Conservation (phyloP, 2,888 invertebrate species). For the Thumatha senex region DNA sequence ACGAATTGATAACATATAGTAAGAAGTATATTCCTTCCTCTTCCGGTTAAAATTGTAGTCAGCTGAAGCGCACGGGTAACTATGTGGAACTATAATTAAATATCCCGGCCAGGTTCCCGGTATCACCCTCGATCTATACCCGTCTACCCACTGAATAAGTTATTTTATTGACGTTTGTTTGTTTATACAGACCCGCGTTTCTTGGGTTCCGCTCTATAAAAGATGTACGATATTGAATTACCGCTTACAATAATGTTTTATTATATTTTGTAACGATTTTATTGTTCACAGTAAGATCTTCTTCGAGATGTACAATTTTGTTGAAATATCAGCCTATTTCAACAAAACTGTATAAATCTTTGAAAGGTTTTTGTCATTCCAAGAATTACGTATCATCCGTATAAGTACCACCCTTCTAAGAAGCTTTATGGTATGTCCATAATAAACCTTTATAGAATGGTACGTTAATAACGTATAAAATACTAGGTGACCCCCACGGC, state of each 20-base stretch:
- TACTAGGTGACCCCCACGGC: too few species aligned
- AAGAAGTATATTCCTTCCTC: background rate
- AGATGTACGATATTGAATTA: constrained; percentile 27
- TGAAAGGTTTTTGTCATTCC: too few species aligned
- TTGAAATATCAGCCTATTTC: too few species aligned
- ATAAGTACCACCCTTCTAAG: too few species aligned
- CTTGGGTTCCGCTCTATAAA: constrained; percentile 16
- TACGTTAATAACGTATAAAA: too few species aligned
- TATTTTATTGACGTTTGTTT: constrained; percentile 36
- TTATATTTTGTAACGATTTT: constrained; percentile 20
- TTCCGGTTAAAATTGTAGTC: background rate
- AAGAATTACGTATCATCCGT: too few species aligned
- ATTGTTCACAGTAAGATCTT: constrained; percentile 14
- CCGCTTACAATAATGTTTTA: constrained; percentile 20
- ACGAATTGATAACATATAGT: background rate
- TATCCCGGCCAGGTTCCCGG: constrained; percentile 42
- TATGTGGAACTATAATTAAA: constrained; percentile 26
- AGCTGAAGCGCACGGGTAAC: constrained; percentile 18
- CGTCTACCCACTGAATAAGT: constrained; percentile 44
- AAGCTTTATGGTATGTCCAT: too few species aligned
- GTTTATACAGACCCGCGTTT: constrained; percentile 30
- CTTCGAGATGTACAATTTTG: background rate
- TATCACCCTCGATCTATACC: constrained; percentile 43
- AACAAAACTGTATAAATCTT: too few species aligned
- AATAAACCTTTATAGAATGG: too few species aligned